A percentile compares a stretch with the other conserved stretches of the same genome.
Conservation (phyloP, 2,113 vertebrate species). For the Channa argus region DNA sequence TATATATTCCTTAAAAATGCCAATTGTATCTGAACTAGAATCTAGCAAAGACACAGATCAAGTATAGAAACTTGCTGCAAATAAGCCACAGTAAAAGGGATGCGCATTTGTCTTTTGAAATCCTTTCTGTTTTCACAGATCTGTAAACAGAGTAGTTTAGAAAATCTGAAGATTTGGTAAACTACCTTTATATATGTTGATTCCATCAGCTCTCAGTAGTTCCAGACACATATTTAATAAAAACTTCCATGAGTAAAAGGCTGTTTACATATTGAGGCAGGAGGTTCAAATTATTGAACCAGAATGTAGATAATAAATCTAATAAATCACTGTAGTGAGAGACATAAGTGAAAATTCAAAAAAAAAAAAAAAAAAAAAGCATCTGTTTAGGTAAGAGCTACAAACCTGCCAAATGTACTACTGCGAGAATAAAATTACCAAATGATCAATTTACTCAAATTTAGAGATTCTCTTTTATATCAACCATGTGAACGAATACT, state of each 20-base stretch:
- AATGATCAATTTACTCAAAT: constrained; percentile 30
- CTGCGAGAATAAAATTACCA: neutral
- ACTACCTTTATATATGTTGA: neutral
- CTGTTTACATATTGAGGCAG: too few relatives aligned
- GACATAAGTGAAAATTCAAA: too few relatives aligned
- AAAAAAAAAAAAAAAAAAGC: constrained; percentile 3
- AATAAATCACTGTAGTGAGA: neutral
- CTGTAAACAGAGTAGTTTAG: too few relatives aligned
- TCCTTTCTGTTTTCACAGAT: too few relatives aligned
- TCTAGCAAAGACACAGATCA: neutral
- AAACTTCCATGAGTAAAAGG: too few relatives aligned
- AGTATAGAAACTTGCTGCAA: neutral
- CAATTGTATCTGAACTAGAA: neutral
- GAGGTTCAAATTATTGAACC: neutral
- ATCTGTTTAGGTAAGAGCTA: neutral
- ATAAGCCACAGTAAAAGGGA: neutral
- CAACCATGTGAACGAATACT: constrained; percentile 24
- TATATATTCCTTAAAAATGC: neutral
- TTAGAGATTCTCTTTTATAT: constrained; percentile 44
- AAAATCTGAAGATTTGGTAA: too few relatives aligned
- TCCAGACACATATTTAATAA: neutral
- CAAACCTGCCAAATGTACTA: neutral
- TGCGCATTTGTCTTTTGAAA: neutral
- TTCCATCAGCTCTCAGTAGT: neutral
- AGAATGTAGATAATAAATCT: neutral